Conservation (phyloP, 2,113 vertebrate genomes). For the Pelecanoides urinatrix region DNA sequence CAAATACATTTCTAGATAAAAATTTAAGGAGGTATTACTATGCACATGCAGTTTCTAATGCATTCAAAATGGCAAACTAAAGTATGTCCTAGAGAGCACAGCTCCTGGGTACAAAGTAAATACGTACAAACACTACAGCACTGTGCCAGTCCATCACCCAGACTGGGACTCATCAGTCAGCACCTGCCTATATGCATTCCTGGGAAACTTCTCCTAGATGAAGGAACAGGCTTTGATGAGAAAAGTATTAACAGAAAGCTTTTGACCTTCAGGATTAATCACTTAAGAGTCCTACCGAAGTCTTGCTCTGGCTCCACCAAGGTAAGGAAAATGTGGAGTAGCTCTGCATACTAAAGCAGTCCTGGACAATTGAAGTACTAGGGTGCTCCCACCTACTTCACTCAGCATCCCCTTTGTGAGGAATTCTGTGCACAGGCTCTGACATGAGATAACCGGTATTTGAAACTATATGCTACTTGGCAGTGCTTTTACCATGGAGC, state of each 20-base stretch:
- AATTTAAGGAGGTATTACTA: not conserved
- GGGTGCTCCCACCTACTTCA: not conserved
- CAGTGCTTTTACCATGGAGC: not conserved
- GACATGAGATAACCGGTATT: not conserved
- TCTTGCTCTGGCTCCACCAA: not conserved
- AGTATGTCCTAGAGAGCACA: not conserved
- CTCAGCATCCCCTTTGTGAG: not conserved
- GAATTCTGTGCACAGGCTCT: not conserved
- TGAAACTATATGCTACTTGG: not conserved
- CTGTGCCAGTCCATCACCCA: rapidly evolving
- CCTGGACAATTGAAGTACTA: not conserved
- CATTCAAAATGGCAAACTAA: not conserved
- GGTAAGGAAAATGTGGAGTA: not conserved
- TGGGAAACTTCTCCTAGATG: not conserved
- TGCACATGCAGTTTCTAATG: not conserved
- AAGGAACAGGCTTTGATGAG: not conserved
- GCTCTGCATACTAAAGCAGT: not conserved
- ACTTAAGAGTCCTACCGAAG: not conserved
- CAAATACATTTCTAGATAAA: not conserved
- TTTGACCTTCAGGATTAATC: not conserved
- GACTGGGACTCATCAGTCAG: not conserved
- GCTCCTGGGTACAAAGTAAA: not conserved
- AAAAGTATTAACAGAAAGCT: not conserved
- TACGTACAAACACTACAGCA: not conserved
- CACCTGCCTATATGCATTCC: not conserved